These are phyloP conservation scores for Poecilia velifera DNA, from an alignment of 2,797 vertebrate genomes.

Conservation along the genomic window DNA sequence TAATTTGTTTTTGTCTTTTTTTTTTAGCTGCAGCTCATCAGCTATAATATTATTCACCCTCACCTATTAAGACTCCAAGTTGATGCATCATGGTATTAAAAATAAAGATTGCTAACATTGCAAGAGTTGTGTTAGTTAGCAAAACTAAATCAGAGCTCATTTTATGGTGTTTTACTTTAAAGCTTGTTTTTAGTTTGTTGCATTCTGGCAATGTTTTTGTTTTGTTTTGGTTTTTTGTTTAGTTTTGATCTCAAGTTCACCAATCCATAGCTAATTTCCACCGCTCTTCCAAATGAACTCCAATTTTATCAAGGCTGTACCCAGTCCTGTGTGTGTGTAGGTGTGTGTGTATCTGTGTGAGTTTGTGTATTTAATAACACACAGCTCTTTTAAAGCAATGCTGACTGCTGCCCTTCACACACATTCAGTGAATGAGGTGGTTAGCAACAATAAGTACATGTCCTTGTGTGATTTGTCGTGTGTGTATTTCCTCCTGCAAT, in stretches of 20 bases:
- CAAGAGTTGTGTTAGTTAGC: neutral
- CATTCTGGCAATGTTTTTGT: neutral
- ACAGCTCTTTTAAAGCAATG: conserved; percentile 25
- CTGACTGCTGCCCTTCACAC: conserved; percentile 25
- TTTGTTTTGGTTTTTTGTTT: neutral
- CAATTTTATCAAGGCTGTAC: neutral
- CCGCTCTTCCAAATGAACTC: neutral
- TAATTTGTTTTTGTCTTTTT: neutral
- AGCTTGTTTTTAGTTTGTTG: neutral
- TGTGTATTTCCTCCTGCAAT: conserved; percentile 50
- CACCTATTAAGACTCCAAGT: neutral
- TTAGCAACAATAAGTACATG: conserved; percentile 56
- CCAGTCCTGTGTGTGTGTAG: neutral
- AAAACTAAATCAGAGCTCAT: neutral
- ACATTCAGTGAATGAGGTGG: conserved; percentile 30
- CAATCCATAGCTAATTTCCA: neutral
- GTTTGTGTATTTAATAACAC: conserved; percentile 7
- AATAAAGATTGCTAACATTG: neutral
- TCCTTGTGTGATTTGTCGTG: conserved; percentile 35
- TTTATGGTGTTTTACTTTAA: neutral
- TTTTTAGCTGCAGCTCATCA: neutral
- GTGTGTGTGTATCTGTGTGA: neutral
- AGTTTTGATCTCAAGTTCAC: conserved; percentile 15
- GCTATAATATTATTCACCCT: neutral
- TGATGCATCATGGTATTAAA: neutral